phyloP scores from a whole-genome alignment of 2,113 vertebrate species.

The Axis porcinus region DNA sequence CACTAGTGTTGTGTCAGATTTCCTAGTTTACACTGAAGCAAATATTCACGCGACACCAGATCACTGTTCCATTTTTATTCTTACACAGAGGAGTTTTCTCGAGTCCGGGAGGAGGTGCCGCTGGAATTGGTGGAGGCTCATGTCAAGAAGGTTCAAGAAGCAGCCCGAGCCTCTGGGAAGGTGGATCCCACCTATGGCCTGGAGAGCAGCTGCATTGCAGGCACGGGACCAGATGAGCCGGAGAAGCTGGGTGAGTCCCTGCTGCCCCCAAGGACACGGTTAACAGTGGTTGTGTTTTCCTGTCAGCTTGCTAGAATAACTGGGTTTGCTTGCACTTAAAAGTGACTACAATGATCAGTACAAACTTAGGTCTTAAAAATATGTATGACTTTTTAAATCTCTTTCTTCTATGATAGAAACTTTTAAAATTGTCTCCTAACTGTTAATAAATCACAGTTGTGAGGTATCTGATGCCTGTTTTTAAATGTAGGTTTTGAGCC shows the following conservation, averaged over 20 bases:
- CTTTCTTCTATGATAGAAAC: not conserved
- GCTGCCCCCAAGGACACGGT: not conserved
- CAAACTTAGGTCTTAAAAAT: not conserved
- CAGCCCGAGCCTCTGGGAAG: slow-evolving; percentile 90
- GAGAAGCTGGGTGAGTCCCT: slow-evolving; percentile 89
- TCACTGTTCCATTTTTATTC: not conserved
- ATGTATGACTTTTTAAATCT: not conserved
- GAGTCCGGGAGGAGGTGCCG: slow-evolving; percentile 95
- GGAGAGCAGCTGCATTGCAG: slow-evolving; percentile 96
- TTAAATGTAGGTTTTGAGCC: not conserved
- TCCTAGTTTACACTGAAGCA: not conserved
- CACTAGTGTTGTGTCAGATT: not conserved
- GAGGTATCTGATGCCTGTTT: not conserved
- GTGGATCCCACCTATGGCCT: slow-evolving; percentile 92
- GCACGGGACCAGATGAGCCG: slow-evolving; percentile 91
- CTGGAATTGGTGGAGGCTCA: slow-evolving; percentile 97
- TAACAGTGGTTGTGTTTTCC: not conserved
- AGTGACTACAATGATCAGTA: not conserved
- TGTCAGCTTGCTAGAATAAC: not conserved
- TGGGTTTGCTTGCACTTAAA: not conserved
- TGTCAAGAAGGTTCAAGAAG: slow-evolving; percentile 96
- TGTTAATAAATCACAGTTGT: not conserved
- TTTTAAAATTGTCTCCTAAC: not conserved
- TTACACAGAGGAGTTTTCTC: slow-evolving; percentile 93
- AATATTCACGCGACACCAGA: not conserved